Conservation (phyloP, 2,888 invertebrate genomes). For the Synergus japonicus region DNA sequence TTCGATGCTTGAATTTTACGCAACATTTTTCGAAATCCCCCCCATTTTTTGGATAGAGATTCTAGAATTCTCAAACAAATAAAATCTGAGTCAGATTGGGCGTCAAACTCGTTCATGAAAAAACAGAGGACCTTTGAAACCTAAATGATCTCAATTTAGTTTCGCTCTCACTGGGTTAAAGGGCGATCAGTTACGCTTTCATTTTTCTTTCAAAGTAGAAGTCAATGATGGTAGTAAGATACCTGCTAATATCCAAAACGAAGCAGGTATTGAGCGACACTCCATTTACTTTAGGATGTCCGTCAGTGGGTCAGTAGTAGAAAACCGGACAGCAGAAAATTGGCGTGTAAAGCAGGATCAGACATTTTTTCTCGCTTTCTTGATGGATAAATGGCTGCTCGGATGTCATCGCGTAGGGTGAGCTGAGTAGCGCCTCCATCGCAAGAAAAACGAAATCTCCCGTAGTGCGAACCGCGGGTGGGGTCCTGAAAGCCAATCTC, state of each 20-base stretch:
- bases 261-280: not conserved
- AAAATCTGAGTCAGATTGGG: not conserved
- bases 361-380: constrained; percentile 40
- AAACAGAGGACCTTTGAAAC: not conserved
- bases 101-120: not conserved
- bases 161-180: not conserved
- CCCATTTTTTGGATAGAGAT: too few relatives aligned
- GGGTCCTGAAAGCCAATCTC: constrained; percentile 69
- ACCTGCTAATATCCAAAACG: constrained; percentile 32
- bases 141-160: not conserved
- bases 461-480: constrained; percentile 65
- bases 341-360: constrained; percentile 19
- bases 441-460: constrained; percentile 66
- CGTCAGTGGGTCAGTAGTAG: constrained; percentile 51
- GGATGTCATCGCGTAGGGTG: constrained; percentile 54
- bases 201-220: not conserved
- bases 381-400: constrained; percentile 56
- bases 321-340: constrained; percentile 42
- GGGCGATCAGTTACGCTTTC: constrained; percentile 22
- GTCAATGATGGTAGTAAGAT: not conserved
- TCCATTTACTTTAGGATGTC: constrained; percentile 42
- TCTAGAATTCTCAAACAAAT: not conserved
- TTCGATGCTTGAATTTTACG: too few relatives aligned
- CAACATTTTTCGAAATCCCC: too few relatives aligned
- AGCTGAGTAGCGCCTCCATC: constrained; percentile 35